phyloP scores from a whole-genome alignment of 2,888 invertebrate species.

The Carpatolechia fugitivella region DNA sequence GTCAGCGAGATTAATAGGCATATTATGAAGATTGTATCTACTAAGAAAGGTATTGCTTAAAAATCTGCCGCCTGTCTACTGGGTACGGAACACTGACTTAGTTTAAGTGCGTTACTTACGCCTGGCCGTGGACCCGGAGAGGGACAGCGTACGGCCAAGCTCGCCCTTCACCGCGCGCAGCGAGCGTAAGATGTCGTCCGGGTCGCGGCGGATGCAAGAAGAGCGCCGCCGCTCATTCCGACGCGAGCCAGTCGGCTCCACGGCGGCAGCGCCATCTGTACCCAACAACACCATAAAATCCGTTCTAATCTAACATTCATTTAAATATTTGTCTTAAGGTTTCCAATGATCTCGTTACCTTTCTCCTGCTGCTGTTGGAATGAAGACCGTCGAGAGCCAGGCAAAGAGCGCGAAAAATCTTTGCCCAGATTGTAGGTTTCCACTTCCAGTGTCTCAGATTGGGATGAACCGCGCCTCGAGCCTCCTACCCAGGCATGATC shows the following conservation, averaged over 20 bases:
- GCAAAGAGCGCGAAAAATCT: constrained; percentile 91
- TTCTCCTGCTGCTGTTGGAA: constrained; percentile 86
- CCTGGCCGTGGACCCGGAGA: constrained; percentile 85
- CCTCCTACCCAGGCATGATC: constrained; percentile 90
- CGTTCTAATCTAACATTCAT: background rate
- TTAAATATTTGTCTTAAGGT: background rate
- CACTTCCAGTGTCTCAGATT: constrained; percentile 91
- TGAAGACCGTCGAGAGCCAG: constrained; percentile 90
- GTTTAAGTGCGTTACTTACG: constrained; percentile 78
- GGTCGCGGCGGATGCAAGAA: constrained; percentile 89
- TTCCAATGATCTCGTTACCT: constrained; percentile 44
- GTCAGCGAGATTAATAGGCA: no score
- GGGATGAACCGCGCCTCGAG: constrained; percentile 92
- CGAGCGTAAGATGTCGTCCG: constrained; percentile 90
- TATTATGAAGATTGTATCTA: no score
- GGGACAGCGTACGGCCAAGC: constrained; percentile 89
- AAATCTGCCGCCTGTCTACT: background rate
- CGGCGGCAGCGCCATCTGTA: constrained; percentile 37
- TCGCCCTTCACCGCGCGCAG: constrained; percentile 91
- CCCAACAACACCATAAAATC: background rate
- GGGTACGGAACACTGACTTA: background rate
- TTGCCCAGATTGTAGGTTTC: constrained; percentile 91
- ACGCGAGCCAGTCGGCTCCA: constrained; percentile 56
- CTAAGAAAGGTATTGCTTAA: background rate
- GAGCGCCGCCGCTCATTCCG: constrained; percentile 86